Conservation (phyloP, 30 jellyfish, hydroid and myxozoan genomes). For the Turritopsis rubra region DNA sequence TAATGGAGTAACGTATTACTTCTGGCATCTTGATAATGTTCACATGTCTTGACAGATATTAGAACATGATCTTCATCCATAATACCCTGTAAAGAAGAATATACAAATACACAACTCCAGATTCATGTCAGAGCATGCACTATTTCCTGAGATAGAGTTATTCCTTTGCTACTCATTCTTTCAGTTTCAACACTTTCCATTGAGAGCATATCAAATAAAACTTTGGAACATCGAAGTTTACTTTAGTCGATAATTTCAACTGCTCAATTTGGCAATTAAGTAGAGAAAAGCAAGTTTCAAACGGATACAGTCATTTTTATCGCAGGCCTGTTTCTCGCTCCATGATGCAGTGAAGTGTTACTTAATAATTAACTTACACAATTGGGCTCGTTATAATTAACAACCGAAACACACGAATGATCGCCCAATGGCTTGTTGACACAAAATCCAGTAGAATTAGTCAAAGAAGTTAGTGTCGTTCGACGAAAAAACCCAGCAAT, state of each 20-base stretch:
- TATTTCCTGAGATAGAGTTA: too few species aligned
- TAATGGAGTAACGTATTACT: neutral
- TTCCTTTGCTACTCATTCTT: too few species aligned
- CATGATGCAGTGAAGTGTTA: neutral
- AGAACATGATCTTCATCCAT: slow-evolving; percentile 47
- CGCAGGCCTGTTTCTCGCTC: too few species aligned
- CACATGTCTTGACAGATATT: slow-evolving; percentile 69
- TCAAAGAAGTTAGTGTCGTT: neutral
- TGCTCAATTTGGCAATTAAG: too few species aligned
- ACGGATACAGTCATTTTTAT: too few species aligned
- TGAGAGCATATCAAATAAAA: too few species aligned
- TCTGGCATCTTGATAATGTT: slow-evolving; percentile 53
- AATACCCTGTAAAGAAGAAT: slow-evolving; percentile 26
- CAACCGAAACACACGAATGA: neutral
- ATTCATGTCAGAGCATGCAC: neutral
- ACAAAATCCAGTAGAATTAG: neutral
- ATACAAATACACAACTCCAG: neutral
- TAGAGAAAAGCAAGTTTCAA: too few species aligned
- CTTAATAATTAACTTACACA: neutral
- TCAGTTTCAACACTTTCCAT: too few species aligned
- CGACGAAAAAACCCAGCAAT: neutral
- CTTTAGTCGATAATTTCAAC: too few species aligned
- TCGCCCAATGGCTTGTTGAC: neutral
- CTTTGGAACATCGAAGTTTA: too few species aligned
- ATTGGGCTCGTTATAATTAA: neutral